Base-by-base conservation (phyloP, 1,140 invertebrate species). In the Ostrea denselamellosa region DNA sequence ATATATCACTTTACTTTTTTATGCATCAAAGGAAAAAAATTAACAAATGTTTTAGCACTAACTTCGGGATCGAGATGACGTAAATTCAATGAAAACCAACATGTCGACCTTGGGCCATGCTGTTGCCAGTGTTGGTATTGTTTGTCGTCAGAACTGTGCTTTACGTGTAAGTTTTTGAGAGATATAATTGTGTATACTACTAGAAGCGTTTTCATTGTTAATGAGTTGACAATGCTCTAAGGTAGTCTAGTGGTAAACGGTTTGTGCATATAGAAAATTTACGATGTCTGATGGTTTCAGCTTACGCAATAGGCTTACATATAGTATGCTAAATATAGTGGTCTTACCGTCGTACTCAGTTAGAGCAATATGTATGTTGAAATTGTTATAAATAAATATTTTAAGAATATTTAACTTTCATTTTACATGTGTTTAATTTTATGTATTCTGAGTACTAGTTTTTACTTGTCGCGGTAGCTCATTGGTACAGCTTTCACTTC, bases 71-170 rank as follows among this genome's bases (percentile, higher is more conserved):
- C 68, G 68, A 77, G 68, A 28, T 25, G 14, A 34, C 28, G 0
- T 28, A 25, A 77, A 44, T 34, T 25, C 28, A 34, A 22, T 12
- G 25, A 12, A 77, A 77, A 77, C 68, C 68, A 77, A 77, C 28
- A 83, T 87, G 86, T 81, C 86, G n/a, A 77, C 86, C 22, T 83
- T 87, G 53, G 8, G 56, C 56, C 86, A 87, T 62, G 86, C 58
- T 65, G 82, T 65, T 71, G 56, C 53, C 52, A n/a, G 68, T 44
- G 51, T 52, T 71, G 56, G 77, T 65, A n/a, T 87, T 44, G 51
- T 52, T 22, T 83, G 82, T 83, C 82, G 82, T 52, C 19, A 83
- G 52, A 83, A 53, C 19, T 83, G 82, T 54, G 82, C 53, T 52
- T 83, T 83, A 83, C 44, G 25, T 17, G 82, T 83, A 83, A 83